These are phyloP conservation scores for Bibio marci DNA, from an alignment of 2,888 invertebrate species.

Conservation along the genomic window DNA sequence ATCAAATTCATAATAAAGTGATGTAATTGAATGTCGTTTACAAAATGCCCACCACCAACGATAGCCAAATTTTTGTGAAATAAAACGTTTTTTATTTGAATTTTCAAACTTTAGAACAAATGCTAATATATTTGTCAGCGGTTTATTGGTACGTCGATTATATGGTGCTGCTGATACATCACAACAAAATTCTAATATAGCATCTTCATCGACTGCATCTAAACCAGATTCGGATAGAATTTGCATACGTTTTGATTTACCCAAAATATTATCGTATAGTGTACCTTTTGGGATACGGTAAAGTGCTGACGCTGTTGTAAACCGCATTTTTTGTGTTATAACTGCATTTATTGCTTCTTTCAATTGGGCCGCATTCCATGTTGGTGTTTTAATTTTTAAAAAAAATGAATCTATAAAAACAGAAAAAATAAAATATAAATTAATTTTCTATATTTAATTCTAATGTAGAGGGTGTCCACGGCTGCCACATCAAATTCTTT, in stretches of 20 bases:
- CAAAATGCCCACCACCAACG: conserved; percentile 74
- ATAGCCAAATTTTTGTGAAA: conserved; percentile 50
- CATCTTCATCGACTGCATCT: conserved; percentile 39
- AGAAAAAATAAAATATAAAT: too few relatives aligned
- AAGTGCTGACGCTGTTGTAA: conserved; percentile 53
- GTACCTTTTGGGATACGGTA: conserved; percentile 63
- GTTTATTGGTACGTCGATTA: conserved; percentile 53
- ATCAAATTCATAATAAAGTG: conserved; percentile 43
- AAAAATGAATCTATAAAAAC: too few relatives aligned
- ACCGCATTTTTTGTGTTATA: conserved; percentile 56
- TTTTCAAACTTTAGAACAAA: conserved; percentile 45
- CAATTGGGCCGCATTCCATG: conserved; percentile 56
- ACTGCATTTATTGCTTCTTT: conserved; percentile 61
- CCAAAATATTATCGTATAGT: conserved; percentile 58
- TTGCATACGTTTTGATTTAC: conserved; percentile 60
- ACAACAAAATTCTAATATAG: conserved; percentile 55
- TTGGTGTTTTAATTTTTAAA: conserved; percentile 55
- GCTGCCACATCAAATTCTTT: too few relatives aligned
- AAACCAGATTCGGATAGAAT: conserved; percentile 52
- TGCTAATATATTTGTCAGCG: conserved; percentile 40
- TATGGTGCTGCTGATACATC: conserved; percentile 51
- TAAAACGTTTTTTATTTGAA: conserved; percentile 30
- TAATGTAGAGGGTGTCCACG: too few relatives aligned
- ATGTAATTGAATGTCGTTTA: conserved; percentile 59
- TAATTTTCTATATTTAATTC: too few relatives aligned